Base-by-base conservation (phyloP, 2,797 vertebrate species). In the Xenentodon cancila region DNA sequence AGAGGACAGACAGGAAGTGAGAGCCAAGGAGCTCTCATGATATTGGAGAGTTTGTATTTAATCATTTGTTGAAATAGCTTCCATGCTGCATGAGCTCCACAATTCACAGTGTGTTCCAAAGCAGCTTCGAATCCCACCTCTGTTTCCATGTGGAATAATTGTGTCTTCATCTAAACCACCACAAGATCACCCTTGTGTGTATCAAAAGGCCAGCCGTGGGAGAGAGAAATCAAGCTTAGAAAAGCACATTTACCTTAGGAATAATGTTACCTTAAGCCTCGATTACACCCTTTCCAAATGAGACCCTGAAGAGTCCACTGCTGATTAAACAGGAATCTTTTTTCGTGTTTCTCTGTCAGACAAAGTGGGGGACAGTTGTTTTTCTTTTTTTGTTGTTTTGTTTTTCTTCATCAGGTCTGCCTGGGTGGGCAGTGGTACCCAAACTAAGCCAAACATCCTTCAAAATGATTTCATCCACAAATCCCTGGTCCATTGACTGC, bases 291-390 rank as follows among this genome's bases (percentile, higher is more conserved):
- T 60, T 86, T 85, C 82, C 73, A 88, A 89, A 90, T 77, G 80
- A 87, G 79, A 71, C 82, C 73, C 72, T 0, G 22, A 87, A 85
- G 75, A 82, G 70, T 59, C 46, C 64, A 25, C 17, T 55, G 71
- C 73, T 91, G 88, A 91, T 91, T 89, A 91, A 89, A 90, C n/a
- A 79, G 59, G 53, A 85, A 86, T 89, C n/a, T n/a, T 86, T 88
- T 88, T 90, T 91, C 89, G 79, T 78, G 71, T 89, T 90, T 84
- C 75, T 81, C 16, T 22, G 22, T 58, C 53, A 81, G 63, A 75
- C 63, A 83, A 84, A 81, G 65, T 68, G 59, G 74, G 83, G 60
- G 67, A 20, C 45, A 77, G 52, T 77, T 80, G 37, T 44, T 69
- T 3, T 59, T 49, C 73, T 77, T 82, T 71, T 67, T 37, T 48